Conservation (phyloP, 2,113 vertebrate genomes). For the Falcunculus frontatus region DNA sequence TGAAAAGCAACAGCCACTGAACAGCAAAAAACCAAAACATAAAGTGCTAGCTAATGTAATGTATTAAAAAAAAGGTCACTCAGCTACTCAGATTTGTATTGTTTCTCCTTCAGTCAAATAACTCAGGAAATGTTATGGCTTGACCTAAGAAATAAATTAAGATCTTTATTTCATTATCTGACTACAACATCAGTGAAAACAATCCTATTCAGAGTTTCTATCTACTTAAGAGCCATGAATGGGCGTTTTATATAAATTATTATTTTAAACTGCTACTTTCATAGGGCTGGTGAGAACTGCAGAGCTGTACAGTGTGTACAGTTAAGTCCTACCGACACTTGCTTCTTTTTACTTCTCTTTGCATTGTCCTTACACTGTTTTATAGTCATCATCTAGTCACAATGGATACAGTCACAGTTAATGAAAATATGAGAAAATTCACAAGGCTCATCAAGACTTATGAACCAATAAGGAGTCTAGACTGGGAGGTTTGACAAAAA, state of each 20-base stretch:
- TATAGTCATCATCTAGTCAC: neutral
- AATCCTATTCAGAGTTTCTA: neutral
- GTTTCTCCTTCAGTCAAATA: conserved; percentile 21
- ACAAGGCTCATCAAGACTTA: conserved; percentile 10
- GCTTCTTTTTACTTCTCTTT: neutral
- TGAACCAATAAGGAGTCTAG: neutral
- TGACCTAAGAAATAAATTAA: conserved; percentile 29
- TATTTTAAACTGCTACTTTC: neutral
- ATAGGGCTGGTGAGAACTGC: neutral
- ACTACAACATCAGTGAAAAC: neutral
- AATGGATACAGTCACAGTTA: neutral
- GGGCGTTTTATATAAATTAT: conserved; percentile 7
- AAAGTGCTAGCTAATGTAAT: neutral
- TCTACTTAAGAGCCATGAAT: neutral
- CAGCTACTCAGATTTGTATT: neutral
- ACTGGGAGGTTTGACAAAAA: neutral
- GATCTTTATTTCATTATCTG: neutral
- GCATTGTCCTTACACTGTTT: neutral
- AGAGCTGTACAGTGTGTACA: neutral
- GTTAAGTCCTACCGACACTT: neutral
- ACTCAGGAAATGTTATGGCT: neutral
- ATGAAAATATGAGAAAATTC: conserved; percentile 38
- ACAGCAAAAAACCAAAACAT: neutral
- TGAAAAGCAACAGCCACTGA: conserved; percentile 6
- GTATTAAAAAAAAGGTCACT: neutral